Conservation (phyloP, 2,797 vertebrate species). For the Buphagus erythrorhynchus region DNA sequence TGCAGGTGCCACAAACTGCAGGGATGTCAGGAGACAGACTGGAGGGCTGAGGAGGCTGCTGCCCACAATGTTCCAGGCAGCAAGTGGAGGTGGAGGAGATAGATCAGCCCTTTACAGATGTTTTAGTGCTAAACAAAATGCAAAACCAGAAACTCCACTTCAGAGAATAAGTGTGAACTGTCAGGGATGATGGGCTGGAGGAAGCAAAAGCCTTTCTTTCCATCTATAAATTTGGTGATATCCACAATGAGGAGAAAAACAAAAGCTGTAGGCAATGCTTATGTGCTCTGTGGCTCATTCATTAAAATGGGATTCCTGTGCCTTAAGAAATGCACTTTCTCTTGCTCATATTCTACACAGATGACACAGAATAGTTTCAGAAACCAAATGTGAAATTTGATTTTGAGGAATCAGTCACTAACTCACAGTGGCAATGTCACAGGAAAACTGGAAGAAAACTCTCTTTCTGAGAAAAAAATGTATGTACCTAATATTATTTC, state of each 20-base stretch:
- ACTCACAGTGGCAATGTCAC: not conserved
- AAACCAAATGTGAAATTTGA: not conserved
- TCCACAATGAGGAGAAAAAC: rapidly evolving
- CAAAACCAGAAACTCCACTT: not conserved
- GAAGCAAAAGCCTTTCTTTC: not conserved
- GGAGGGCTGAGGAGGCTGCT: not conserved
- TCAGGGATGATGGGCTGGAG: not conserved
- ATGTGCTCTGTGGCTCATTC: not conserved
- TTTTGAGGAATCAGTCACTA: not conserved
- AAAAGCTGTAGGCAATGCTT: not conserved
- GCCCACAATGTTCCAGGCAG: not conserved
- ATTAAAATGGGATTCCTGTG: not conserved
- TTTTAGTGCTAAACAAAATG: not conserved
- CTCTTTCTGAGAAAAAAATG: not conserved
- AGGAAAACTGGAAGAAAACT: not conserved
- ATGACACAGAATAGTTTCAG: not conserved
- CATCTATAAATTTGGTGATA: not conserved
- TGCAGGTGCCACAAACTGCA: not conserved
- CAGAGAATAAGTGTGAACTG: not conserved
- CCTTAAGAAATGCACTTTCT: not conserved
- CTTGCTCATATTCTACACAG: not conserved
- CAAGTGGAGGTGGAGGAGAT: not conserved
- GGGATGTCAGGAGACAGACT: not conserved
- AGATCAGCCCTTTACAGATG: not conserved
- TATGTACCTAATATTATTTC: not conserved